phyloP scores from a whole-genome alignment of 2,113 vertebrate species.

The Drymodes brunneopygia region DNA sequence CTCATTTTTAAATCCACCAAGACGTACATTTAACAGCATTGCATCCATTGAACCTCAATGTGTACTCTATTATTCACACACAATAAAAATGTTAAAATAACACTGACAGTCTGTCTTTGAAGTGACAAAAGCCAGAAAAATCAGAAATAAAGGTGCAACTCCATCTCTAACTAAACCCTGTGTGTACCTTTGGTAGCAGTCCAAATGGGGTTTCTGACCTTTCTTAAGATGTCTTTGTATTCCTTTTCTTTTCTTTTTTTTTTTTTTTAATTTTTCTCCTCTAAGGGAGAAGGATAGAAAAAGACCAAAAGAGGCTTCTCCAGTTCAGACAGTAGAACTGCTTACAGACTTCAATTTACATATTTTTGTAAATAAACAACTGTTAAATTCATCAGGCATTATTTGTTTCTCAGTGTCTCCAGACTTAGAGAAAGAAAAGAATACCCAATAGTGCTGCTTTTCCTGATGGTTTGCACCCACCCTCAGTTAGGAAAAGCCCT shows the following conservation, averaged over 20 bases:
- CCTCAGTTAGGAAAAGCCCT: neutral
- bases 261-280: neutral
- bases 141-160: constrained; percentile 42
- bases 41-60: constrained; percentile 71
- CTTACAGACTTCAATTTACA: neutral
- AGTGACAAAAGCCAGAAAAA: constrained; percentile 72
- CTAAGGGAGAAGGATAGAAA: neutral
- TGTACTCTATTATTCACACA: constrained; percentile 72
- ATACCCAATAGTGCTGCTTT: neutral
- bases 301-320: neutral
- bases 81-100: constrained; percentile 77
- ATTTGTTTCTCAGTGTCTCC: neutral
- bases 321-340: neutral
- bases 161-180: constrained; percentile 14
- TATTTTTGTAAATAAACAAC: neutral
- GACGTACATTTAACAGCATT: constrained; percentile 74
- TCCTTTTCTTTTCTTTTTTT: neutral
- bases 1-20: constrained; percentile 78
- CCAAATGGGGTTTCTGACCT: constrained; percentile 32
- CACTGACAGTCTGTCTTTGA: constrained; percentile 58
- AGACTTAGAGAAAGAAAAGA: neutral
- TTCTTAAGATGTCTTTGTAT: neutral
- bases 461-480: neutral
- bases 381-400: neutral
- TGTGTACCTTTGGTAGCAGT: neutral